Evolutionary conservation across 2,888 invertebrate genomes (phyloP).

Genomic region (Scrobipalpa costella): DNA sequence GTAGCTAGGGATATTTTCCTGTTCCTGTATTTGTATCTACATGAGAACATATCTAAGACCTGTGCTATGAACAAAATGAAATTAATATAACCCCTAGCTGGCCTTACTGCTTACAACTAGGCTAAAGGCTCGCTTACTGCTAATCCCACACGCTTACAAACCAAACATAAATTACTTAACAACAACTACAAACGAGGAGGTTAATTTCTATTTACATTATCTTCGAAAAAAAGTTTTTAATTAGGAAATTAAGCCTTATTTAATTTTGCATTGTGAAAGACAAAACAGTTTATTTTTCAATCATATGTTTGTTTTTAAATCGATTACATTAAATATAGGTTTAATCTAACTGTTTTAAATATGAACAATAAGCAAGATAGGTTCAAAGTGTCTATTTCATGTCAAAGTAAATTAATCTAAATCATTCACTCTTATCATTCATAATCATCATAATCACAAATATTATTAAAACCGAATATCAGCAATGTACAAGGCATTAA

Average conservation of each 20-base stretch:
- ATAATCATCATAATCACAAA: slow-evolving; percentile 45
- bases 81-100: slow-evolving; percentile 24
- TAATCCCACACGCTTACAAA: slow-evolving; percentile 46
- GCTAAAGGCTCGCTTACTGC: slow-evolving; percentile 48
- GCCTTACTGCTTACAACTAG: slow-evolving; percentile 36
- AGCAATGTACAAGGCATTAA: slow-evolving; percentile 48
- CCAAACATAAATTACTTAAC: slow-evolving; percentile 69
- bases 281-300: background rate
- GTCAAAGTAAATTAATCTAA: slow-evolving; percentile 19
- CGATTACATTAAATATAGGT: background rate
- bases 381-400: slow-evolving; percentile 36
- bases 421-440: slow-evolving; percentile 41
- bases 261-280: background rate
- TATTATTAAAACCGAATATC: slow-evolving; percentile 30
- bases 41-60: background rate
- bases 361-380: slow-evolving; percentile 29
- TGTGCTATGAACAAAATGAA: background rate
- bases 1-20: no score
- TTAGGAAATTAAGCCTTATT: background rate
- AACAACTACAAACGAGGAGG: slow-evolving; percentile 43
- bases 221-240: background rate
- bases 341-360: background rate
- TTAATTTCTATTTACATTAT: slow-evolving; percentile 59
- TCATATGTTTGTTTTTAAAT: background rate
- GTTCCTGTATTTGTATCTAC: background rate